Base-by-base conservation (phyloP, 2,113 vertebrate genomes). In the Echinops telfairi region DNA sequence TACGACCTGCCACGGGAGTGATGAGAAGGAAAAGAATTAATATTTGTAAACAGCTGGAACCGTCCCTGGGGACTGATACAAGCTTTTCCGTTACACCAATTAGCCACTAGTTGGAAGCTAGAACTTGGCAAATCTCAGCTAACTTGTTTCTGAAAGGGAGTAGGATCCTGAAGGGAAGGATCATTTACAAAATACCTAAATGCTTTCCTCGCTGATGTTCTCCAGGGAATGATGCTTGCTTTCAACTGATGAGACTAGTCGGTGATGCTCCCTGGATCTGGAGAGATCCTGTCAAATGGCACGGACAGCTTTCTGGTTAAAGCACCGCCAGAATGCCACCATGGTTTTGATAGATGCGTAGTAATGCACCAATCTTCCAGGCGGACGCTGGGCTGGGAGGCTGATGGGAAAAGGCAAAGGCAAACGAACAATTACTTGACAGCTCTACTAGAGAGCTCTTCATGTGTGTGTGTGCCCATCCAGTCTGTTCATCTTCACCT, bases 101-200 rank as follows among this genome's bases (percentile, higher is more conserved):
- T 81, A 47, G 66, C 23, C 81, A 22, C 60, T 83, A 20, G 68
- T 81, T 53, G 25, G 87, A 96, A 86, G 25, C 22, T 58, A 36
- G 57, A 68, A 58, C 33, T 90, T 38, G 64, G 31, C 20, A 86
- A 92, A 77, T 3, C 11, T 38, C 19, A 16, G 9, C 85, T 57
- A 80, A 17, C 2, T 87, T 29, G 90, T 70, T 25, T 86, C n/a
- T 86, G 78, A 94, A 83, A 68, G n/a, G 76, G n/a, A 90, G 14
- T 27, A 73, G 33, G 20, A 86, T 1, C 22, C 71, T 29, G 19
- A n/a, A 40, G 2, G 73, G 53, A 84, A 22, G 70, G 53, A 31
- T 2, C 77, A 10, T 86, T 96, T 68, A 36, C 68, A 68, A 93
- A 83, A 71, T 58, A 40, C 27, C 22, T 86, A 62, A 83, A 29